These are phyloP conservation scores for Romanomermis culicivorax DNA, from an alignment of 2,888 invertebrate species.

Conservation along the genomic window DNA sequence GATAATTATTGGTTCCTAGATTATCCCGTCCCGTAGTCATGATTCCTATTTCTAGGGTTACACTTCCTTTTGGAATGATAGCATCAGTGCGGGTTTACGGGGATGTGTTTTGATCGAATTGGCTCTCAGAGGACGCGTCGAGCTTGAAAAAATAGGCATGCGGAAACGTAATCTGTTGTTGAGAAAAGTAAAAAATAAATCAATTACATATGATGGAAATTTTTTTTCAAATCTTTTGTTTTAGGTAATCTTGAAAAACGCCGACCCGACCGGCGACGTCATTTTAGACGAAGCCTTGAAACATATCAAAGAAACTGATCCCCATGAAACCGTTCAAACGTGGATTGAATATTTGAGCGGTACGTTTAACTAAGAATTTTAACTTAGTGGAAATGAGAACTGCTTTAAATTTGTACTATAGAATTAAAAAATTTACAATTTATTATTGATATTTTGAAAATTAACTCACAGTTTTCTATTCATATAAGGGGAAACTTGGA, in stretches of 20 bases:
- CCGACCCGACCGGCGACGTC: slow-evolving; percentile 89
- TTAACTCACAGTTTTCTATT: too few species aligned
- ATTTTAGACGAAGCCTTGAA: slow-evolving; percentile 66
- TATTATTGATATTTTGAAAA: too few species aligned
- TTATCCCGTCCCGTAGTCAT: too few species aligned
- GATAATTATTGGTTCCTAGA: too few species aligned
- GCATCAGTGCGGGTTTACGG: slow-evolving; percentile 91
- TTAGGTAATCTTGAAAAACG: slow-evolving; percentile 46
- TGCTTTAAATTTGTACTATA: too few species aligned
- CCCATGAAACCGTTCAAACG: slow-evolving; percentile 85
- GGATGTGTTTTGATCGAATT: slow-evolving; percentile 96
- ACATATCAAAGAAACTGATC: slow-evolving; percentile 93
- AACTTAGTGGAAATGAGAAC: slow-evolving; percentile 1
- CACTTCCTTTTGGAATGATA: slow-evolving; percentile 99
- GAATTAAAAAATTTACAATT: too few species aligned
- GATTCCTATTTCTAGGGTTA: slow-evolving; percentile 51
- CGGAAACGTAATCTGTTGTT: slow-evolving; percentile 61
- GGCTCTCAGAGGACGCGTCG: slow-evolving; percentile 74
- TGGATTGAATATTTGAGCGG: slow-evolving; percentile 99
- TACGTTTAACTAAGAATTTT: slow-evolving; percentile 31
- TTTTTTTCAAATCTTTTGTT: not conserved
- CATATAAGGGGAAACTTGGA: slow-evolving; percentile 99
- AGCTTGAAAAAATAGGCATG: slow-evolving; percentile 90
- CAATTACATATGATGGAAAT: not conserved
- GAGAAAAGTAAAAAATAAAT: slow-evolving; percentile 43